Evolutionary conservation across 2,113 vertebrate genomes (phyloP).

Genomic region (Pontoporia blainvillei): DNA sequence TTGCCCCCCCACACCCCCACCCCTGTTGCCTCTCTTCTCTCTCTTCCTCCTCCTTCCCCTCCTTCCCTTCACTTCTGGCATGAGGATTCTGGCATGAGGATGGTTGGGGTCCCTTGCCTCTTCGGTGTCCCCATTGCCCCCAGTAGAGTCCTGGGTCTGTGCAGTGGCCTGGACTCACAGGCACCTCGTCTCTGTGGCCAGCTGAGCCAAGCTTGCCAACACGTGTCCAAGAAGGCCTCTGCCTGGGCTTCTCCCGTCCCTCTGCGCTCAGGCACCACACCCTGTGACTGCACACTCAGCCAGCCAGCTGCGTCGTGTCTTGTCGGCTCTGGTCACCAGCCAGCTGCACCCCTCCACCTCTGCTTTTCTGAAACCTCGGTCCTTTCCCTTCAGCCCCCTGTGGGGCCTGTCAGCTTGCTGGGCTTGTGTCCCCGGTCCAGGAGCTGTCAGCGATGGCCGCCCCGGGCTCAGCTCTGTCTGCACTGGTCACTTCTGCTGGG

Average conservation of each 20-base stretch:
- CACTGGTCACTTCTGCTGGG: neutral
- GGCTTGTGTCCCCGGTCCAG: neutral
- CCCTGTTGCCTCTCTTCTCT: no score
- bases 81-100: no score
- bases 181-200: neutral
- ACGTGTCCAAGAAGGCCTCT: neutral
- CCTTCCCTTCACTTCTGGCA: neutral
- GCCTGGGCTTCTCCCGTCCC: no score
- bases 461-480: neutral
- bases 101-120: neutral
- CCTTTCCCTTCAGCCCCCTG: neutral
- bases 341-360: neutral
- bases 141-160: neutral
- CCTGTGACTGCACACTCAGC: no score
- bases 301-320: neutral
- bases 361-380: neutral
- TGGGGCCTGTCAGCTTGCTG: neutral
- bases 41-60: neutral
- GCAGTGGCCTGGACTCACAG: neutral
- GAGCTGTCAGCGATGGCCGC: rapidly evolving
- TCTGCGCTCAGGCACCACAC: rapidly evolving
- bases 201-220: neutral
- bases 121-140: rapidly evolving
- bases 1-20: neutral
- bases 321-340: neutral